Conservation (phyloP, 2,888 invertebrate species). For the Latrodectus hesperus region DNA sequence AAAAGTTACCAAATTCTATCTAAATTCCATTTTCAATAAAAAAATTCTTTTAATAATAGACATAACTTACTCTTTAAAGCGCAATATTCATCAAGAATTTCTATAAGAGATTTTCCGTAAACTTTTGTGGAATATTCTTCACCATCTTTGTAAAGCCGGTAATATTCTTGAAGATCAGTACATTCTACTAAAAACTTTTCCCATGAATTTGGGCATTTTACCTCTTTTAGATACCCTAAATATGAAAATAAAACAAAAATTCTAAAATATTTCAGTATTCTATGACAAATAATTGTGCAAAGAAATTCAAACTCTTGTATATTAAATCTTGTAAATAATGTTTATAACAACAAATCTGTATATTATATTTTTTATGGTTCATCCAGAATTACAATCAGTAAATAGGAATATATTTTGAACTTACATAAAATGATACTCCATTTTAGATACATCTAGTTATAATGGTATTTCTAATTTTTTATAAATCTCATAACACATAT, state of each 20-base stretch:
- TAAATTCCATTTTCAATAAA: neutral
- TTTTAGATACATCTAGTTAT: too few species aligned
- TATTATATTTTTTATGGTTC: too few species aligned
- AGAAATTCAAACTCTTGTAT: too few species aligned
- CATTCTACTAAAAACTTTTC: conserved; percentile 46
- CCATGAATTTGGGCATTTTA: conserved; percentile 44
- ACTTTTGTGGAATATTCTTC: conserved; percentile 39
- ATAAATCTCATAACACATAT: too few species aligned
- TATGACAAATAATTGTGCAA: too few species aligned
- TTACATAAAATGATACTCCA: too few species aligned
- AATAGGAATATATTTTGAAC: too few species aligned
- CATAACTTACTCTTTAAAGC: conserved; percentile 27
- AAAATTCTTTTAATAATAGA: neutral
- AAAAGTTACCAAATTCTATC: neutral
- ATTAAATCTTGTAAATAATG: too few species aligned
- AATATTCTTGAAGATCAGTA: conserved; percentile 37
- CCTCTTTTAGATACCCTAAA: conserved; percentile 53
- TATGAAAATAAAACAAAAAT: neutral
- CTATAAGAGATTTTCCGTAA: conserved; percentile 48
- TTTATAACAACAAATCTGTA: too few species aligned
- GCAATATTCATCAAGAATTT: conserved; percentile 53
- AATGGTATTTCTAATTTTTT: too few species aligned
- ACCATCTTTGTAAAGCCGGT: conserved; percentile 26
- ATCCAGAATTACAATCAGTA: too few species aligned
- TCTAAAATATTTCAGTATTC: too few species aligned